Evolutionary conservation across 2,797 vertebrate species (phyloP).

Genomic region (Clarias fuscus): DNA sequence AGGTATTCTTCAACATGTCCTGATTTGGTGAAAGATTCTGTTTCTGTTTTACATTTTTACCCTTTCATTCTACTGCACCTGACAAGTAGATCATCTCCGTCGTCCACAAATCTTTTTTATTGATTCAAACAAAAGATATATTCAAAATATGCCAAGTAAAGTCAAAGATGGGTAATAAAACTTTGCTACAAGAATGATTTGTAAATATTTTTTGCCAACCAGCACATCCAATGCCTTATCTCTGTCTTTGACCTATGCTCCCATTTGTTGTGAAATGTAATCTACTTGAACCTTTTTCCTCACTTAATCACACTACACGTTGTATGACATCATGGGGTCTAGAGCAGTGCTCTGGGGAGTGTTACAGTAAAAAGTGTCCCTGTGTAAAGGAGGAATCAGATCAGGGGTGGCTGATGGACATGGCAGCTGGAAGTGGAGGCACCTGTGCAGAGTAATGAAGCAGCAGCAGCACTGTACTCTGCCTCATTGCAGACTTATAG

Average conservation of each 20-base stretch:
- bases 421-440: conserved; percentile 50
- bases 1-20: conserved; percentile 28
- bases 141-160: conserved; percentile 17
- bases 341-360: conserved; percentile 47
- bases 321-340: conserved; percentile 44
- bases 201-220: conserved; percentile 26
- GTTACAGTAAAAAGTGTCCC: conserved; percentile 52
- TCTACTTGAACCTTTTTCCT: conserved; percentile 46
- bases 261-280: conserved; percentile 54
- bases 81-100: conserved; percentile 25
- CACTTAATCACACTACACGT: conserved; percentile 49
- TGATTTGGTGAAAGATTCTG: conserved; percentile 24
- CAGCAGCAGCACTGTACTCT: conserved; percentile 40
- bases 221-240: conserved; percentile 23
- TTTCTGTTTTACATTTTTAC: conserved; percentile 23
- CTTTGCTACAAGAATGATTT: conserved; percentile 31
- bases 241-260: conserved; percentile 36
- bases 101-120: conserved; percentile 3
- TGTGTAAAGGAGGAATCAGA: conserved; percentile 42
- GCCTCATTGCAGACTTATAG: conserved; percentile 69
- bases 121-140: conserved; percentile 11
- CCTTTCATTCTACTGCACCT: conserved; percentile 9
- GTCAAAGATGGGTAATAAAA: conserved; percentile 27
- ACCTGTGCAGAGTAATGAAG: conserved; percentile 62
- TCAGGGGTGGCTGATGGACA: conserved; percentile 46